These are phyloP conservation scores for Zophobas atratus DNA, from an alignment of 1,140 invertebrate species.

Conservation along the genomic window DNA sequence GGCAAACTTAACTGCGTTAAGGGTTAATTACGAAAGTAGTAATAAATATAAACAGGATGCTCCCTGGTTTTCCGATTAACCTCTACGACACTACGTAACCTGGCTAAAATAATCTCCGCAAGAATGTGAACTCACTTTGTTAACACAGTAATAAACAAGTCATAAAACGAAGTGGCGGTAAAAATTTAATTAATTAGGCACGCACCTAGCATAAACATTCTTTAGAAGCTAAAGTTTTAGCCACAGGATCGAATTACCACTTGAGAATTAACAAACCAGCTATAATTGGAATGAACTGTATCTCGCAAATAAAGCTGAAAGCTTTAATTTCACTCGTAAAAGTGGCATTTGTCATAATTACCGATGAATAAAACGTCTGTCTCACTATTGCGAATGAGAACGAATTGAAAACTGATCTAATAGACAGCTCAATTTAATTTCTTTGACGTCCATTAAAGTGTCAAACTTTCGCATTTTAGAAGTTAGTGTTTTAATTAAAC, in stretches of 20 bases:
- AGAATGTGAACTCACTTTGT: too few relatives aligned
- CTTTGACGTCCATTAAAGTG: slow-evolving; percentile 1
- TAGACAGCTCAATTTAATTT: slow-evolving; percentile 6
- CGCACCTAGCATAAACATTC: slow-evolving; percentile 17
- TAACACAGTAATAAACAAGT: not conserved
- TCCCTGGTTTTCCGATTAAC: too few relatives aligned
- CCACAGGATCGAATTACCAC: slow-evolving; percentile 11
- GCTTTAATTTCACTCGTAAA: slow-evolving; percentile 23
- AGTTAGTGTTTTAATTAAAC: slow-evolving; percentile 16
- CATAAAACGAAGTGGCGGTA: slow-evolving; percentile 2
- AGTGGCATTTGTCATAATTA: slow-evolving; percentile 29
- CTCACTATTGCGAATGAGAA: not conserved
- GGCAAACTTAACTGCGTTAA: too few relatives aligned
- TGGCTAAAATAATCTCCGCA: too few relatives aligned
- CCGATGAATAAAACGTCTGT: not conserved
- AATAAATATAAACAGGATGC: too few relatives aligned
- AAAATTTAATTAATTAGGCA: slow-evolving; percentile 28
- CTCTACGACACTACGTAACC: too few relatives aligned
- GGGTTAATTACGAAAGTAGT: too few relatives aligned
- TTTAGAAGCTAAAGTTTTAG: slow-evolving; percentile 3
- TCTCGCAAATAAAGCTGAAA: slow-evolving; percentile 34
- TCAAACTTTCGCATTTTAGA: not conserved
- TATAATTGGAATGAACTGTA: slow-evolving; percentile 18
- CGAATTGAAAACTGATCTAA: not conserved
- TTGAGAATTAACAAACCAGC: slow-evolving; percentile 12